Base-by-base conservation (phyloP, 1,140 invertebrate genomes). In the Piezodorus guildinii region DNA sequence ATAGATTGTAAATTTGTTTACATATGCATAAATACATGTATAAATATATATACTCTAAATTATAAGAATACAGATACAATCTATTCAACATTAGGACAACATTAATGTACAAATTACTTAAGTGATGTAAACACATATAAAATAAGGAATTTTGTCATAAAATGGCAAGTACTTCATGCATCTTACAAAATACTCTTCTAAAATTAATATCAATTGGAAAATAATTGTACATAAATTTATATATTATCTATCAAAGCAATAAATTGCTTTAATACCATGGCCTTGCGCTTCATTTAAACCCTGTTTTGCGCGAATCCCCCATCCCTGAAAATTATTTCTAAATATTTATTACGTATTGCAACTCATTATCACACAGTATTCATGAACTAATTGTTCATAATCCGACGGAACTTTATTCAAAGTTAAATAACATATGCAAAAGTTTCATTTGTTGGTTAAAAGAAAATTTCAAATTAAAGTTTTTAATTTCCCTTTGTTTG, bases 121-220 rank as follows among this genome's bases (percentile, higher is more conserved):
- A 23, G 52, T 56, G 52, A 56, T 56, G 52, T 56, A 56, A 56
- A 56, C 23, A 52, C n/a, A 27, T 56, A 56, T 6, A 56, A 56
- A 56, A 56, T 56, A 56, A 56, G 52, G 52, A 56, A 56, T 56
- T 56, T 56, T 56, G 46, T 56, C 52, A 25, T 56, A 60, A 60
- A 60, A 43, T 60, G 58, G 58, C 58, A 60, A 60, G 58, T 60
- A 60, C 58, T 17, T 43, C 58, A 60, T 60, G 58, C 58, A 60
- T 60, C 43, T 60, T 43, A 60, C 23, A 56, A 60, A 43, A 60
- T 60, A 43, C 34, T 60, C 30, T 39, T 30, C 43, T 60, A 60
- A 60, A 58, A 60, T 43, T 60, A 60, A 60, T 43, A 60, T 56
- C 52, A 60, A 60, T 43, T 34, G 58, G 58, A 60, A 60, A 60